Conservation (phyloP, 2,113 vertebrate species). For the Colossoma macropomum region DNA sequence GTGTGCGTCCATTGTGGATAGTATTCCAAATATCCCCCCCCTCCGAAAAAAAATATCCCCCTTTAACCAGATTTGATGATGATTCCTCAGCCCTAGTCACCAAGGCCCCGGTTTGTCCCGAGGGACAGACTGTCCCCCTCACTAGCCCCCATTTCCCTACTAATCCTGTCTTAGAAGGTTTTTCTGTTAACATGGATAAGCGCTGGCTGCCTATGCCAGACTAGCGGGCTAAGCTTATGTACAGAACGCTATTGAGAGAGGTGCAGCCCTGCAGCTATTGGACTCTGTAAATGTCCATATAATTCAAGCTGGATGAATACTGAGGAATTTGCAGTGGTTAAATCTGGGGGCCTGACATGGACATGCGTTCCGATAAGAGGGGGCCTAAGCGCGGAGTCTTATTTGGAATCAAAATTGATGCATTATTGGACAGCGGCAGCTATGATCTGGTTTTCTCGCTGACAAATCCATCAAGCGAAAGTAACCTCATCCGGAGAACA, state of each 20-base stretch:
- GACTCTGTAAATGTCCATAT: conserved; percentile 78
- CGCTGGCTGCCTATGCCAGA: conserved; percentile 81
- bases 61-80: conserved; percentile 66
- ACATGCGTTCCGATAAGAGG: conserved; percentile 76
- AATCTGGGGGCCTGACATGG: conserved; percentile 77
- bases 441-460: conserved; percentile 70
- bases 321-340: conserved; percentile 77
- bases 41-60: neutral
- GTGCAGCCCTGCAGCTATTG: conserved; percentile 84
- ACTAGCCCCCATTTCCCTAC: conserved; percentile 86
- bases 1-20: conserved; percentile 50
- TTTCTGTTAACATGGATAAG: conserved; percentile 97
- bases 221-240: conserved; percentile 85
- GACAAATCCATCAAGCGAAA: conserved; percentile 75
- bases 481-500: conserved; percentile 63
- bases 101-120: conserved; percentile 77
- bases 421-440: conserved; percentile 72
- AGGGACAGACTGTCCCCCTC: conserved; percentile 89
- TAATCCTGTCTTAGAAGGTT: conserved; percentile 96
- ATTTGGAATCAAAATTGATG: conserved; percentile 77
- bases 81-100: conserved; percentile 85
- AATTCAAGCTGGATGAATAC: conserved; percentile 78
- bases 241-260: conserved; percentile 82
- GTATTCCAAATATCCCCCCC: conserved; percentile 28
- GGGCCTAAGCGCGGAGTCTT: conserved; percentile 65